Conservation (phyloP, 2,888 invertebrate genomes). For the Troilus luridus region DNA sequence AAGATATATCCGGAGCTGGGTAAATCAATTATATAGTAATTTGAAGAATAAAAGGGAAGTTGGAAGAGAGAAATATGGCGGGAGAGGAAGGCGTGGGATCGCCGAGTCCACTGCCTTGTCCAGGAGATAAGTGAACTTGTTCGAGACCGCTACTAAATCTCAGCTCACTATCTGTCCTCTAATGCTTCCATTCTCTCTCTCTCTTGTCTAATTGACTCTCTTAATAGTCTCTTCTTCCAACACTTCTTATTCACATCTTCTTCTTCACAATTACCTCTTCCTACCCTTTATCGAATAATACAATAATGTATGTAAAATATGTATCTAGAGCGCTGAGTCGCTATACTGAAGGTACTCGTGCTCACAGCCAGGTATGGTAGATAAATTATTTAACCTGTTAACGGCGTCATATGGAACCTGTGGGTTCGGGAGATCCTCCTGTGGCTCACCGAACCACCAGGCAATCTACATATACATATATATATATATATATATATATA, state of each 20-base stretch:
- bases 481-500: too few relatives aligned
- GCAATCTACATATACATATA: too few relatives aligned
- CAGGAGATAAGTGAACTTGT: slow-evolving; percentile 43
- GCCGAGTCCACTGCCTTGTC: not conserved
- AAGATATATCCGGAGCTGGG: not conserved
- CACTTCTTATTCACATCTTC: not conserved
- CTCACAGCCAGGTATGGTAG: too few relatives aligned
- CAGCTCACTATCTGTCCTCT: not conserved
- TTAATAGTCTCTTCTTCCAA: not conserved
- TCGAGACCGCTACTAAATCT: not conserved
- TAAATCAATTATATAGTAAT: slow-evolving; percentile 24
- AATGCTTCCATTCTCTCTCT: slow-evolving; percentile 43
- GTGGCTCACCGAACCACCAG: too few relatives aligned
- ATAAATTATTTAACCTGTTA: too few relatives aligned
- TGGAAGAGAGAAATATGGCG: not conserved
- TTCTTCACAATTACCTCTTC: not conserved
- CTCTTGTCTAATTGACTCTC: not conserved
- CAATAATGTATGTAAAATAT: too few relatives aligned
- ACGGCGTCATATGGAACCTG: too few relatives aligned
- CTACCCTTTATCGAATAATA: not conserved
- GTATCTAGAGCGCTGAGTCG: too few relatives aligned
- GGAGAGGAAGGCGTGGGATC: not conserved
- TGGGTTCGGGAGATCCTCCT: too few relatives aligned
- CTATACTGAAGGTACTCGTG: too few relatives aligned
- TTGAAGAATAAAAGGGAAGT: not conserved